phyloP scores from a whole-genome alignment of 2,113 vertebrate species.

The Hiodon alosoides region DNA sequence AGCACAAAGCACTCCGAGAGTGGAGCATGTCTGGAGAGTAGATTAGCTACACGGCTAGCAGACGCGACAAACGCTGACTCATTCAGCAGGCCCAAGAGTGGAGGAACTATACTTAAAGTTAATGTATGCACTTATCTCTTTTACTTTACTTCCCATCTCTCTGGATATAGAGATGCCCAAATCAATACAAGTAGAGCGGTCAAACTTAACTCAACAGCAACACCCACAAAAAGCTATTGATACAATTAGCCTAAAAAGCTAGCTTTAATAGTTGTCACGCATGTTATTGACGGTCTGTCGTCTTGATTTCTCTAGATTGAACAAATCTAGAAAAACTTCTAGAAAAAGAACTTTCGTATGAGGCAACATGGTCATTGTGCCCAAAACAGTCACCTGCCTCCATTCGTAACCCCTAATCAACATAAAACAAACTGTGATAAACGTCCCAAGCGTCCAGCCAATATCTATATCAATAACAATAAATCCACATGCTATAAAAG shows the following conservation, averaged over 20 bases:
- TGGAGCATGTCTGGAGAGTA: slow-evolving; percentile 28
- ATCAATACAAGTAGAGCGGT: background rate
- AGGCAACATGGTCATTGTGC: background rate
- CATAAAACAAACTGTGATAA: background rate
- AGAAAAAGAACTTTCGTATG: background rate
- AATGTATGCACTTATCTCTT: slow-evolving; percentile 26
- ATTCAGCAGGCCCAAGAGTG: slow-evolving; percentile 23
- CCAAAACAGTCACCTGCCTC: background rate
- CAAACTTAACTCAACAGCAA: slow-evolving; percentile 13
- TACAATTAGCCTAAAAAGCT: slow-evolving; percentile 1
- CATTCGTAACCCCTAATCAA: background rate
- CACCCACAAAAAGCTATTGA: background rate
- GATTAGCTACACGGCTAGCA: slow-evolving; percentile 38
- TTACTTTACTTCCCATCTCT: slow-evolving; percentile 4
- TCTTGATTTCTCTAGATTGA: no score
- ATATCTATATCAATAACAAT: no score
- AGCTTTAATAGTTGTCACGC: slow-evolving; percentile 3
- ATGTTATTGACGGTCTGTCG: background rate
- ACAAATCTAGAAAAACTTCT: background rate
- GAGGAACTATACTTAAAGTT: slow-evolving; percentile 29
- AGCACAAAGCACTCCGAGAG: slow-evolving; percentile 23
- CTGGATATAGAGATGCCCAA: background rate
- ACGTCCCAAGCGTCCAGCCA: no score
- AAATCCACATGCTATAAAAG: no score
- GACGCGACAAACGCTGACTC: slow-evolving; percentile 41